Base-by-base conservation (phyloP, 2,113 vertebrate species). In the Oncorhynchus mykiss region DNA sequence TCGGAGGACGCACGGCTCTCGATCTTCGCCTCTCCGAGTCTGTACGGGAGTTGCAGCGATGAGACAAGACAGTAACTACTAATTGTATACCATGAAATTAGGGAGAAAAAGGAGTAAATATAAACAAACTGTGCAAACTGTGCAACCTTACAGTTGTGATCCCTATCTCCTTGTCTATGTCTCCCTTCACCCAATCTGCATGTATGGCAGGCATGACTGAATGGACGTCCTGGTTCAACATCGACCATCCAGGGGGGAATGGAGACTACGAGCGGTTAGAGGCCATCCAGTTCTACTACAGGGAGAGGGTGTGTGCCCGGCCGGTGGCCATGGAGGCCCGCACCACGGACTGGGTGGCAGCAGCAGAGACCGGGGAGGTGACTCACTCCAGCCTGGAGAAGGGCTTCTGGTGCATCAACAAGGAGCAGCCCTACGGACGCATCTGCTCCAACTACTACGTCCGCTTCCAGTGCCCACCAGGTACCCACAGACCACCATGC, bases 161-260 rank as follows among this genome's bases (percentile, higher is more conserved):
- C 9, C 9, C 2, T 45, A 45, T 45, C 39, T 45, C 39, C 39
- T 39, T 39, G 39, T 39, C 7, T 8, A 39, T 39, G 34, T 8
- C 22, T 66, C 22, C 25, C 64, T n/a, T 13, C n/a, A 14, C 65
- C 14, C 65, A 9, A 2, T 68, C 78, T 75, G 57, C 49, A 81
- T 74, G 48, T 76, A 62, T 72, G 8, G 18, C 83, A 94, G 93
- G 90, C 1, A 77, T 93, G 80, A 94, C 67, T 4, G 95, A 96
- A 75, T 99, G 97, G 97, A 99, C 97, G 0, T 96, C 97, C 22
- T 99, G 97, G 97, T 99, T 99, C 90, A 97, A 99, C 81, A 96
- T 99, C 51, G 97, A 98, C 91, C 97, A 98, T 80, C 97, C 97
- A 0, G 97, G 95, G 0, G 97, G 97, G 0, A 97, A 95, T 2